Evolutionary conservation across 1,140 invertebrate species (phyloP).

Genomic region (Saxidomus purpurata): DNA sequence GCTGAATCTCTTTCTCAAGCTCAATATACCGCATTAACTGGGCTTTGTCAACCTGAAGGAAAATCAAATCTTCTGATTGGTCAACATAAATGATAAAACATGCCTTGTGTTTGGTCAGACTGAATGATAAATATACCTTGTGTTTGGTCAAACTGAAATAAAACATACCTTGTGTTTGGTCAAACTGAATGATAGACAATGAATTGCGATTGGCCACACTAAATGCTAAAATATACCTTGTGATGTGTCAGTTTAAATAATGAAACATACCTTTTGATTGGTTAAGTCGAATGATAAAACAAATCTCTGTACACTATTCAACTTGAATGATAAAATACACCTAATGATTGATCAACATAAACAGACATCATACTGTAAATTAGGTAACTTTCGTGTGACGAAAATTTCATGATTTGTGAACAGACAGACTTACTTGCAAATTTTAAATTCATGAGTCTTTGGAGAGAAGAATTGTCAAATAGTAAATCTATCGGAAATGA

Average conservation of each 20-base stretch:
- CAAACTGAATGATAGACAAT: no score
- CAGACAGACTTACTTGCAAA: no score
- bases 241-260: not conserved
- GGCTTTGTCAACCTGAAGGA: constrained; percentile 36
- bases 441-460: no score
- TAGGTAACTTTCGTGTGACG: no score
- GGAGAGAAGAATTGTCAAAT: no score
- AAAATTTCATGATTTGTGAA: no score
- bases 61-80: not conserved
- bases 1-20: constrained; percentile 76
- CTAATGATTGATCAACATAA: no score
- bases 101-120: not conserved
- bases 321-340: not conserved
- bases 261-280: not conserved
- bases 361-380: no score
- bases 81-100: not conserved
- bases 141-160: not conserved
- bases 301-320: not conserved
- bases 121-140: not conserved
- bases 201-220: not conserved
- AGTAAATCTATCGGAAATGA: no score
- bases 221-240: not conserved
- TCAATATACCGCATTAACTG: constrained; percentile 72
- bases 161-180: no score
- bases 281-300: not conserved